Evolutionary conservation across 1,140 invertebrate genomes (phyloP).

Genomic region (Andrena cerasifolii): DNA sequence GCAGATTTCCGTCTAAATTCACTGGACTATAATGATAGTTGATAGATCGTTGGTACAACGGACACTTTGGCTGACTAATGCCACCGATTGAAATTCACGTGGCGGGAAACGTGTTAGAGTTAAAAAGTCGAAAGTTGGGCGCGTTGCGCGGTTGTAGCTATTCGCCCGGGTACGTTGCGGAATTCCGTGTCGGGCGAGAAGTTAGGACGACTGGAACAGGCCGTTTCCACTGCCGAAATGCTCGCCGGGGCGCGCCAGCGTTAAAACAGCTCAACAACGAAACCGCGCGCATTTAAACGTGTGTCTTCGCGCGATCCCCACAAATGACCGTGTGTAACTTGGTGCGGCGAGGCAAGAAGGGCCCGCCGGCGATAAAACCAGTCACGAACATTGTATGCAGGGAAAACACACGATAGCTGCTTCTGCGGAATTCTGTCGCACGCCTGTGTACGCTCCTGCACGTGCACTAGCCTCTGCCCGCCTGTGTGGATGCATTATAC

Average conservation of each 20-base stretch:
- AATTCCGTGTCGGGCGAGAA: not conserved
- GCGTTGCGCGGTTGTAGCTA: not conserved
- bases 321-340: conserved; percentile 11
- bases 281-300: conserved; percentile 1
- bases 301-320: conserved; percentile 38
- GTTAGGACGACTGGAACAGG: not conserved
- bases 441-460: not conserved
- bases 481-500: conserved; percentile 10
- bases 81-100: too few relatives aligned
- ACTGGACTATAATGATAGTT: too few relatives aligned
- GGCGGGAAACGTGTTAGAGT: conserved; percentile 30
- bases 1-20: too few relatives aligned
- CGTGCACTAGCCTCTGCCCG: too few relatives aligned
- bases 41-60: too few relatives aligned
- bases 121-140: conserved; percentile 1
- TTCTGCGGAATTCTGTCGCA: conserved; percentile 36
- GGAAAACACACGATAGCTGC: conserved; percentile 48
- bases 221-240: not conserved
- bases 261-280: not conserved
- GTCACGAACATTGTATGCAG: conserved; percentile 49
- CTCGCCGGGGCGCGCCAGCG: not conserved
- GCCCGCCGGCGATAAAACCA: conserved; percentile 50
- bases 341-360: conserved; percentile 32
- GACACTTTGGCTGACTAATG: too few relatives aligned
- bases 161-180: not conserved